phyloP scores from a whole-genome alignment of 2,113 vertebrate genomes.

The Datnioides undecimradiatus region DNA sequence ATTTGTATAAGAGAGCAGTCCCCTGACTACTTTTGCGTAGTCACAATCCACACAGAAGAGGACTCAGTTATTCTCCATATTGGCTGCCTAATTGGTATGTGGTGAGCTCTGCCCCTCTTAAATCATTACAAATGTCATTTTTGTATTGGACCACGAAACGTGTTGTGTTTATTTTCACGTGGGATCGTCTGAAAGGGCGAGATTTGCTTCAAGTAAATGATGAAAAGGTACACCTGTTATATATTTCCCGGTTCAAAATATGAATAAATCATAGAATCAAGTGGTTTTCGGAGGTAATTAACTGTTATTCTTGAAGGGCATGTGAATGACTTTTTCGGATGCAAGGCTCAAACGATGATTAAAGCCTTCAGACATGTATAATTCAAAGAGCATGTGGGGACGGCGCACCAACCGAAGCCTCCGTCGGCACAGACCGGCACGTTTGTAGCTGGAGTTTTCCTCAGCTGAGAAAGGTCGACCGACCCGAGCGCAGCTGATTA shows the following conservation, averaged over 20 bases:
- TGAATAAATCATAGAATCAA: constrained; percentile 24
- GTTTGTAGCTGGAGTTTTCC: constrained; percentile 17
- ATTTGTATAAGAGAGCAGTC: too few relatives aligned
- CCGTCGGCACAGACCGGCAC: background rate
- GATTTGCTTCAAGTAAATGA: background rate
- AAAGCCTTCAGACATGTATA: constrained; percentile 30
- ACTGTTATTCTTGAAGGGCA: constrained; percentile 49
- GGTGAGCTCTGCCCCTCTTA: too few relatives aligned
- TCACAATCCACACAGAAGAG: too few relatives aligned
- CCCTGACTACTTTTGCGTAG: too few relatives aligned
- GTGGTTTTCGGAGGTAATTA: constrained; percentile 47
- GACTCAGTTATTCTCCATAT: too few relatives aligned
- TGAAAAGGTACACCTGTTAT: background rate
- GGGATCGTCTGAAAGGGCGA: background rate
- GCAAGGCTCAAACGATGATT: constrained; percentile 38
- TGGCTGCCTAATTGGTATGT: too few relatives aligned
- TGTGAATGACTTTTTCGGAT: constrained; percentile 32
- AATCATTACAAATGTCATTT: background rate
- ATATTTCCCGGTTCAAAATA: background rate
- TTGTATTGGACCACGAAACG: background rate
- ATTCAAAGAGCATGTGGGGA: constrained; percentile 35
- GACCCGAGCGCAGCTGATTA: constrained; percentile 63
- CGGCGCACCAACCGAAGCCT: constrained; percentile 8
- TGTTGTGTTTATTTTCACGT: background rate
- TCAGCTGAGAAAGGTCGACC: constrained; percentile 42